Evolutionary conservation across 2,888 invertebrate species (phyloP).

Genomic region (Spilosoma lubricipeda): DNA sequence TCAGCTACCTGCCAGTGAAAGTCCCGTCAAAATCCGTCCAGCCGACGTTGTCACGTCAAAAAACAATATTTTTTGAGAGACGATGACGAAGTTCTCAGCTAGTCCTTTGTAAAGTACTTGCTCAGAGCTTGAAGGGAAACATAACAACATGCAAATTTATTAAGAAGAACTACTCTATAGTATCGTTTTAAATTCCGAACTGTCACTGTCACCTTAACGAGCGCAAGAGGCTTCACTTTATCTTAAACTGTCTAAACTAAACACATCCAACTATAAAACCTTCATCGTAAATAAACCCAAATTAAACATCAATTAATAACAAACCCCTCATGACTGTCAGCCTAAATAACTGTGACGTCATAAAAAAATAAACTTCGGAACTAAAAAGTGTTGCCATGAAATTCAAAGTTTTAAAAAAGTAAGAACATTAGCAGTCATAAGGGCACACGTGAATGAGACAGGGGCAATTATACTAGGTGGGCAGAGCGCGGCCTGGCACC

Average conservation of each 20-base stretch:
- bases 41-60: too few relatives aligned
- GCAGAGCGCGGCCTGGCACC: conserved; percentile 79
- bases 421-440: conserved; percentile 59
- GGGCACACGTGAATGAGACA: conserved; percentile 72
- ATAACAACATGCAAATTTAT: not conserved
- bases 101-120: not conserved
- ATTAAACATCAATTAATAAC: conserved; percentile 44
- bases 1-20: too few relatives aligned
- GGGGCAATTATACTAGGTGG: conserved; percentile 79
- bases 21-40: too few relatives aligned
- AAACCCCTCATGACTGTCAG: conserved; percentile 39
- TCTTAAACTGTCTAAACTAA: not conserved
- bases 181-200: not conserved
- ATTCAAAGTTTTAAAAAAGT: conserved; percentile 25
- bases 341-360: conserved; percentile 28
- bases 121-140: not conserved
- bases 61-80: too few relatives aligned
- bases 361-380: conserved; percentile 6
- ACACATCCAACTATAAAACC: conserved; percentile 20
- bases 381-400: conserved; percentile 42
- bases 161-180: not conserved
- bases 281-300: conserved; percentile 33
- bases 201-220: not conserved
- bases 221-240: not conserved
- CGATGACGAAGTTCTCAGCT: too few relatives aligned